Percentiles rank a stretch among this genome's conserved stretches.
Evolutionary conservation across 53 echinoderm and acorn worm genomes (phyloP).

Genomic region (Paracentrotus lividus): DNA sequence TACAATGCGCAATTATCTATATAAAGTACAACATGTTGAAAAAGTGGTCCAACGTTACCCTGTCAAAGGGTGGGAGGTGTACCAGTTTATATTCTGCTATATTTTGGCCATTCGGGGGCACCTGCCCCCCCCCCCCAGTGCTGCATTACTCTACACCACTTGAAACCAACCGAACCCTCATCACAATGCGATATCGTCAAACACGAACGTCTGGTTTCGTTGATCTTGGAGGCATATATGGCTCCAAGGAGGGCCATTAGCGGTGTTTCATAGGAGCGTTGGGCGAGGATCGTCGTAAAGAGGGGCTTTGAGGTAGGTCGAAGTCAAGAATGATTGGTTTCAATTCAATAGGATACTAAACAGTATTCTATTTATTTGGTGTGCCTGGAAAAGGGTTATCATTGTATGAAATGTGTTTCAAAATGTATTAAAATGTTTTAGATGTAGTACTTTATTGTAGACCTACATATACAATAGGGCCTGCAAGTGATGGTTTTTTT

Average conservation of each 20-base stretch:
- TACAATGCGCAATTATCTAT: too few relatives aligned
- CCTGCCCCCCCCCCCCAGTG: too few relatives aligned
- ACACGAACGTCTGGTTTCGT: slow-evolving; percentile 28
- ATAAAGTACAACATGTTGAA: too few relatives aligned
- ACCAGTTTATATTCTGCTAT: too few relatives aligned
- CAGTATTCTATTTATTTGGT: neutral
- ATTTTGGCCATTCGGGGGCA: too few relatives aligned
- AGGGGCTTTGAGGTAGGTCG: slow-evolving; percentile 20
- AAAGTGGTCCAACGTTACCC: too few relatives aligned
- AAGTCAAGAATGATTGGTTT: slow-evolving; percentile 43
- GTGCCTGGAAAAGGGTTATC: neutral
- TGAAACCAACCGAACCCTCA: neutral
- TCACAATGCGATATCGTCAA: neutral
- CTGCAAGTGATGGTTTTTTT: too few relatives aligned
- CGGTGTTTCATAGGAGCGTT: slow-evolving; percentile 36
- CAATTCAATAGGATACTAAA: neutral
- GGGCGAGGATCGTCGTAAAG: neutral
- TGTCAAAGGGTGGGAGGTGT: too few relatives aligned
- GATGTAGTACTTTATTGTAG: too few relatives aligned
- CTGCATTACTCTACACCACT: neutral
- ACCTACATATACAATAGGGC: too few relatives aligned
- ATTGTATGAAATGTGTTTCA: neutral
- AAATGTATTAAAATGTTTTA: too few relatives aligned
- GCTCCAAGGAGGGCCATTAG: slow-evolving; percentile 55
- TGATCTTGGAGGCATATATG: slow-evolving; percentile 7